Evolutionary conservation across 2,888 invertebrate species (phyloP).

Genomic region (Zygothrica quintamaculata): DNA sequence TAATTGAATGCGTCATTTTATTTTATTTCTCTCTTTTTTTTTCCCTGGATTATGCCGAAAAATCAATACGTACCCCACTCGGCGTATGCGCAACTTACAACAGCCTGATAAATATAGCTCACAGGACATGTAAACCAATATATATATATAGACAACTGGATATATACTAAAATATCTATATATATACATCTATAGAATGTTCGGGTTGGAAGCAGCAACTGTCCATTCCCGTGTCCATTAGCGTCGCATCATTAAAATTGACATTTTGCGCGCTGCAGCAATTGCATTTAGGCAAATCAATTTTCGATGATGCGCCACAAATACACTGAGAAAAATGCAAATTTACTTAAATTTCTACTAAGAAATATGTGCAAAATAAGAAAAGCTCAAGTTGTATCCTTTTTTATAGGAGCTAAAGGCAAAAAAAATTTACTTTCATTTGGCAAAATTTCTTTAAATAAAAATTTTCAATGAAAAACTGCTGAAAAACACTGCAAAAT

Average conservation of each 20-base stretch:
- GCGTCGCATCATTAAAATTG: slow-evolving; percentile 71
- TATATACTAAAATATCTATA: neutral
- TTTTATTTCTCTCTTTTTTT: slow-evolving; percentile 1
- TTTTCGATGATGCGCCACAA: slow-evolving; percentile 18
- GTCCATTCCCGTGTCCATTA: slow-evolving; percentile 69
- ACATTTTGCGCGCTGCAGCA: slow-evolving; percentile 58
- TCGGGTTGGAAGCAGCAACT: slow-evolving; percentile 34
- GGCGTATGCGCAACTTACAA: slow-evolving; percentile 49
- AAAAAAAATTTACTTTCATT: too few species aligned
- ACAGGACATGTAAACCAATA: slow-evolving; percentile 34
- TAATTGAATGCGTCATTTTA: slow-evolving; percentile 55
- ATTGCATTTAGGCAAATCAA: slow-evolving; percentile 41
- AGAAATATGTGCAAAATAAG: neutral
- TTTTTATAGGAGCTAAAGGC: too few species aligned
- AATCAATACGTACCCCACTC: slow-evolving; percentile 27
- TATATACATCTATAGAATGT: slow-evolving; percentile 28
- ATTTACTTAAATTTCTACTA: neutral
- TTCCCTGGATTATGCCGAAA: neutral
- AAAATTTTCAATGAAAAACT: too few species aligned
- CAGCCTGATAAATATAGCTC: slow-evolving; percentile 21
- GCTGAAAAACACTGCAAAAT: too few species aligned
- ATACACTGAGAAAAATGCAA: slow-evolving; percentile 37
- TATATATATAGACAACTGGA: neutral
- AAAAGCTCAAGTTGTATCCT: too few species aligned
- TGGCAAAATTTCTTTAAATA: too few species aligned